These are phyloP conservation scores for Osmoderma eremita DNA, from an alignment of 2,888 invertebrate genomes.

Conservation along the genomic window DNA sequence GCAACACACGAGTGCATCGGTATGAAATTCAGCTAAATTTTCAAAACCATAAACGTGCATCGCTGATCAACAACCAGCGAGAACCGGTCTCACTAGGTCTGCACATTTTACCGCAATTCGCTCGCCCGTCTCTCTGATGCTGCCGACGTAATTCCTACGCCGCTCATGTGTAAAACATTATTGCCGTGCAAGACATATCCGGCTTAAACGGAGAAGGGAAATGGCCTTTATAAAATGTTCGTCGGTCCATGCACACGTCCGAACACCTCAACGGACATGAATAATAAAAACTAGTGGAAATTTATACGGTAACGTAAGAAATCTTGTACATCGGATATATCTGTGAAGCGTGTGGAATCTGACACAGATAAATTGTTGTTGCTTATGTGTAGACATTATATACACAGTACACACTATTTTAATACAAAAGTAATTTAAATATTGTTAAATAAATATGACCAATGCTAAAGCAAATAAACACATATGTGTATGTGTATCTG, in stretches of 20 bases:
- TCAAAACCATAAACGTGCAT: conserved; percentile 32
- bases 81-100: conserved; percentile 5
- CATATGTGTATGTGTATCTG: no score
- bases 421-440: no score
- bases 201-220: conserved; percentile 51
- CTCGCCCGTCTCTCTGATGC: conserved; percentile 27
- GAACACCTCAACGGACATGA: conserved; percentile 30
- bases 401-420: no score
- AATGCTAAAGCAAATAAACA: no score
- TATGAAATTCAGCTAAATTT: conserved; percentile 29
- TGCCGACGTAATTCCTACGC: conserved; percentile 48
- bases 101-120: conserved; percentile 18
- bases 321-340: neutral
- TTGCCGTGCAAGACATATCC: conserved; percentile 51
- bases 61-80: conserved; percentile 23
- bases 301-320: conserved; percentile 20
- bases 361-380: conserved; percentile 6
- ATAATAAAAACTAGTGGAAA: conserved; percentile 27
- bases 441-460: no score
- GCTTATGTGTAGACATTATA: no score
- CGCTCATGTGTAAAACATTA: conserved; percentile 53
- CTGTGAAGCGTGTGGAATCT: conserved; percentile 10
- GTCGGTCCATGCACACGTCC: conserved; percentile 27
- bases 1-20: neutral
- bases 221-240: conserved; percentile 44